Evolutionary conservation across 2,888 invertebrate genomes (phyloP), one percentile per base, ranked within the genome.

Genomic region (Cephus pulcher): DNA sequence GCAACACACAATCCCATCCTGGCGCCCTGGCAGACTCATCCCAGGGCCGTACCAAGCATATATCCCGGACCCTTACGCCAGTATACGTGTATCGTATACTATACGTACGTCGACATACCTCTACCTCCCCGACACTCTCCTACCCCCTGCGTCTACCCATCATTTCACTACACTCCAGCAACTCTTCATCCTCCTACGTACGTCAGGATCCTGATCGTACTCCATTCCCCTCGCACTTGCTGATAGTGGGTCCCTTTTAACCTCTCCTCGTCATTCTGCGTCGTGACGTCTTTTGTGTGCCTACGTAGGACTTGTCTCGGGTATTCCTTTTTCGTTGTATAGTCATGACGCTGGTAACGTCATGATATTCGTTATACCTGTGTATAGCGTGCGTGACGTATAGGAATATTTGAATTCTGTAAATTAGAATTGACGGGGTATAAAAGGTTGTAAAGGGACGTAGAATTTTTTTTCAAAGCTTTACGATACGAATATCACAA

Each of bases 1-100:
- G 82, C 84, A 83, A 79, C 81, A 83, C 81, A 83, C 82, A 82
- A 83, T 79, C 78, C 82, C 80, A 80, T 81, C 82, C 83, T 76
- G 81, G 37, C 80, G 34, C 78, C 74, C 74, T 37, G 34, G 37
- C 78, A 56, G 56, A 15, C 23, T 23, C 56, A 56, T 56, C 56
- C 56, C 56, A 56, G 56, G 56, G 56, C 56, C 56, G 56, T 56
- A 23, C 56, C 9, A 56, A 56, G 9, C 9, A 56, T 56, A 56
- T 56, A 56, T 56, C 23, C 56, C 9, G 9, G 23, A 56, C 56
- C 23, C 56, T 56, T 56, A 23, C 56, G 56, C 15, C 23, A 56
- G 9, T 56, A 40, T 12, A 40, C 15, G 40, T 40, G 15, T 56
- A 56, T 56, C 56, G 23, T 56, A 56, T 56, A 56, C 56, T 56